Percentiles rank a stretch among this genome's conserved stretches.
phyloP scores from a whole-genome alignment of 2,113 vertebrate species.

The Calyptomena viridis region DNA sequence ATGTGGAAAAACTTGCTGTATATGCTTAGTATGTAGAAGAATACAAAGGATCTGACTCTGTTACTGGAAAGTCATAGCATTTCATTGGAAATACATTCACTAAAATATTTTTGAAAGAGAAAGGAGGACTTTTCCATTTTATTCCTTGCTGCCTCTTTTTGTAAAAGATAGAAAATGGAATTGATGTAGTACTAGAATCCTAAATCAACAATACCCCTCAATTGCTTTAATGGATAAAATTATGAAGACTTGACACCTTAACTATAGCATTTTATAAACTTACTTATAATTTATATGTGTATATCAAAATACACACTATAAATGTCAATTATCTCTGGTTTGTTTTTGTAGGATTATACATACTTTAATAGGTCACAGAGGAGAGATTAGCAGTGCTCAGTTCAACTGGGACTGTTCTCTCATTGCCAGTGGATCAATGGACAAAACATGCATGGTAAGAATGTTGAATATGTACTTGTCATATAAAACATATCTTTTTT shows the following conservation, averaged over 20 bases:
- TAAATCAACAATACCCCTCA: background rate
- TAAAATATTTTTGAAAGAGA: background rate
- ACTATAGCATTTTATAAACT: background rate
- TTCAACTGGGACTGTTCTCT: conserved; percentile 94
- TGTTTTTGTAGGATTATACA: conserved; percentile 77
- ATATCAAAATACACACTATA: background rate
- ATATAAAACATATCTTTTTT: background rate
- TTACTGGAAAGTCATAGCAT: background rate
- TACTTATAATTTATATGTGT: background rate
- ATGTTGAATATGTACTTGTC: background rate
- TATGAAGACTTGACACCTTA: background rate
- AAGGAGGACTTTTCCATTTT: background rate
- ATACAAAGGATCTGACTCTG: background rate
- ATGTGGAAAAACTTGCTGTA: background rate
- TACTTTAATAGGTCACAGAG: conserved; percentile 83
- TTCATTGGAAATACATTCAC: background rate
- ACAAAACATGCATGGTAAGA: conserved; percentile 91
- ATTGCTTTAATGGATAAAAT: background rate
- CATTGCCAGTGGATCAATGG: conserved; percentile 88
- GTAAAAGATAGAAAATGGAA: background rate
- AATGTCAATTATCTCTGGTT: background rate
- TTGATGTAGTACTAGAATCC: background rate
- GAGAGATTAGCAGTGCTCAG: conserved; percentile 87
- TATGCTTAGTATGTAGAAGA: background rate
- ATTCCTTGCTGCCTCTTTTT: background rate